phyloP scores from a whole-genome alignment of 2,113 vertebrate genomes.

The Paramormyrops kingsleyae region DNA sequence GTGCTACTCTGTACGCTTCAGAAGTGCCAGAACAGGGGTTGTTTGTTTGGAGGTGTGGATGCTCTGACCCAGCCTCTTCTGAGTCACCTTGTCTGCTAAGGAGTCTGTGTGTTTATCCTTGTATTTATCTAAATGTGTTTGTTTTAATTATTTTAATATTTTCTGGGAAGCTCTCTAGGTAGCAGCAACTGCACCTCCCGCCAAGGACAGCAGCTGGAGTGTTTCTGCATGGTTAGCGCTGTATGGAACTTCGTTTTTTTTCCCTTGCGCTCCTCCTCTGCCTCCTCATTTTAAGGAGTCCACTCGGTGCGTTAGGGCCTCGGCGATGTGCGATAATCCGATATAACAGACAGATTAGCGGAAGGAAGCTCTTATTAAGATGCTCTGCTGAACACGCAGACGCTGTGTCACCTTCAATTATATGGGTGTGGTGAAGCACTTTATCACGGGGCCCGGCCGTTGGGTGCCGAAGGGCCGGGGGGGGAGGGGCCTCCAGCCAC shows the following conservation, averaged over 20 bases:
- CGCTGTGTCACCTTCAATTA: slow-evolving; percentile 45
- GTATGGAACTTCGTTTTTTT: background rate
- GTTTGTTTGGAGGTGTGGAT: slow-evolving; percentile 4
- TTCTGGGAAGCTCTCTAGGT: background rate
- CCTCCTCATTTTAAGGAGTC: slow-evolving; percentile 14
- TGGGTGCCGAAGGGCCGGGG: background rate
- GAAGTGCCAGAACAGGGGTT: background rate
- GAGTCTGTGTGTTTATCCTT: background rate
- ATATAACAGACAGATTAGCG: slow-evolving; percentile 40
- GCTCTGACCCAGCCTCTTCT: background rate
- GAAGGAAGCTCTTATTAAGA: slow-evolving; percentile 25
- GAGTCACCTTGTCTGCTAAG: background rate
- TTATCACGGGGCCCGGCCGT: background rate
- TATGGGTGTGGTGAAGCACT: slow-evolving; percentile 29
- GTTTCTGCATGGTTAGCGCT: slow-evolving; percentile 40
- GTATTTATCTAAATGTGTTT: background rate
- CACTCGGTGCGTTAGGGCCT: slow-evolving; percentile 38
- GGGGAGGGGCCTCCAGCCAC: background rate
- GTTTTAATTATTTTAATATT: background rate
- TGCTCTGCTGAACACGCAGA: slow-evolving; percentile 31
- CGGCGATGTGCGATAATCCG: slow-evolving; percentile 42
- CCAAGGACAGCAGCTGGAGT: slow-evolving; percentile 39
- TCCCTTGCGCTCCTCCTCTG: background rate
- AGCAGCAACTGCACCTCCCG: background rate
- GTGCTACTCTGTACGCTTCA: no score